Evolutionary conservation across 2,797 vertebrate genomes (phyloP), one percentile per base, ranked within the genome.

Genomic region (Orestias chungarensis): DNA sequence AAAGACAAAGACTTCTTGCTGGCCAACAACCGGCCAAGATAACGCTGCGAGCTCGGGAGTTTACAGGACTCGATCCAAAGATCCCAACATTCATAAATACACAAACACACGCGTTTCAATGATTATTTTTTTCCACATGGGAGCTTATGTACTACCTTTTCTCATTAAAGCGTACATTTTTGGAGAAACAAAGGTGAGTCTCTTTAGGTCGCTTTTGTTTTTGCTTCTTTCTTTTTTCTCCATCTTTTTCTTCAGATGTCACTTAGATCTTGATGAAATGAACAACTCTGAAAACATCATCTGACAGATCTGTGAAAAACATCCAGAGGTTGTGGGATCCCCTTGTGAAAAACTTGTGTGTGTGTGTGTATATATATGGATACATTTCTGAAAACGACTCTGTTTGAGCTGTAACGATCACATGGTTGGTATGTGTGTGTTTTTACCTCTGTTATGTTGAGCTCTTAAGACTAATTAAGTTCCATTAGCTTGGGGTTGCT

Each of bases 1-100:
- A 94, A 93, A 82, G 95, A 96, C 86, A 94, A 94, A 83, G 95
- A 96, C 92, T 95, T 96, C 82, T 90, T 95, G 76, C 92, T 96
- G 42, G 92, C 93, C 79, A 94, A 89, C 82, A 94, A 96, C 82
- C 91, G 94, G 77, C 87, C 94, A 72, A 96, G 95, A 94, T 95
- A 95, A 93, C 90, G 82, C 71, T 14, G 82, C 82, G 66, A 4
- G 20, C 49, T 12, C 0, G 18, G 33, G 38, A 20, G 57, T 64
- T 74, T 71, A 79, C 76, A 29, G 80, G 82, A 90, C 88, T 87
- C 78, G 68, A 76, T 74, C 78, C 76, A 83, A 80, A 83, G 73
- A 82, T 61, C 73, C 44, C 49, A 10, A 46, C 78, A 74, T 68
- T 79, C 71, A 74, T 42, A 78, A 44, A 71, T 52, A 73, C 76